Evolutionary conservation across 2,888 invertebrate species (phyloP).

Genomic region (Acholoe squamosa): DNA sequence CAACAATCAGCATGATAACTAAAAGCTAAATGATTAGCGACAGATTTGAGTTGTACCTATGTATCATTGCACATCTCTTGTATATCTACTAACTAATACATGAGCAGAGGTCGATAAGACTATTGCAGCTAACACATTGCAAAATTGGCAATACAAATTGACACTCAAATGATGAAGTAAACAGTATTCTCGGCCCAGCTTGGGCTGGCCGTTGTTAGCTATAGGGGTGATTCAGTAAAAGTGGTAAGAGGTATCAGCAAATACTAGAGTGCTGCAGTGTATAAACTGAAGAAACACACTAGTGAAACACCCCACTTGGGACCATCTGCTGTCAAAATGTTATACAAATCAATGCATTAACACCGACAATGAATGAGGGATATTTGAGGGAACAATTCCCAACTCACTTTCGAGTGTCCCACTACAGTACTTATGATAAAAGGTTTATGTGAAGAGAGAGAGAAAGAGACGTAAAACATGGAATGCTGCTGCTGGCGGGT

Average conservation of each 20-base stretch:
- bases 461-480: neutral
- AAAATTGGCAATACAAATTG: neutral
- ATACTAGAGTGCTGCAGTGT: too few species aligned
- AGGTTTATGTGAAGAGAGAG: neutral
- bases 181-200: neutral
- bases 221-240: too few species aligned
- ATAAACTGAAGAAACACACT: too few species aligned
- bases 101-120: too few species aligned
- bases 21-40: too few species aligned
- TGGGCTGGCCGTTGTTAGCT: too few species aligned
- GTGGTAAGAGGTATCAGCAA: too few species aligned
- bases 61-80: slow-evolving; percentile 1
- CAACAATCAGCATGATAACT: too few species aligned
- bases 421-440: slow-evolving; percentile 4
- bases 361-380: neutral
- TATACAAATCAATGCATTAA: too few species aligned
- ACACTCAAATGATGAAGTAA: neutral
- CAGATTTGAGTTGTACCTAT: neutral
- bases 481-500: slow-evolving; percentile 51
- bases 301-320: too few species aligned
- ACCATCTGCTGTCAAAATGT: too few species aligned
- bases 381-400: neutral
- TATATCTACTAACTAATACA: neutral
- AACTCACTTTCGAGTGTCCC: slow-evolving; percentile 6
- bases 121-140: too few species aligned